These are phyloP conservation scores for Andrena camellia DNA, from an alignment of 2,888 invertebrate genomes.

Conservation along the genomic window DNA sequence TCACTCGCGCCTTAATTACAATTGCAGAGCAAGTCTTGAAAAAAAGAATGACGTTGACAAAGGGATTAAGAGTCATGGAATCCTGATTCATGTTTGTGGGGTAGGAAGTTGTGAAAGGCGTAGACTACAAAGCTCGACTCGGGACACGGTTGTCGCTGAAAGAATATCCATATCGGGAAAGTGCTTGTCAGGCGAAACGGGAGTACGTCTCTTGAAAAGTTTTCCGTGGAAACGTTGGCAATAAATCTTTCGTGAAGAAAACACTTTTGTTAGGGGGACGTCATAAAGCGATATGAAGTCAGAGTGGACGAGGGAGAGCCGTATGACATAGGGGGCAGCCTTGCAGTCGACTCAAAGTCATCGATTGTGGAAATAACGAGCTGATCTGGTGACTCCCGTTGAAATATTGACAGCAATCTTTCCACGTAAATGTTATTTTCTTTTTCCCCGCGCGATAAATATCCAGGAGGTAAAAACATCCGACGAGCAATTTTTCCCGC, in stretches of 20 bases:
- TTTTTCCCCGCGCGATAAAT: not conserved
- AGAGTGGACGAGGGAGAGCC: not conserved
- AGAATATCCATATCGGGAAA: conserved; percentile 54
- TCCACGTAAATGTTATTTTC: not conserved
- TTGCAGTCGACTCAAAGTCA: not conserved
- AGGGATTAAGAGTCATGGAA: not conserved
- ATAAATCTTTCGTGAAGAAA: conserved; percentile 38
- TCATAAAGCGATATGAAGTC: conserved; percentile 43
- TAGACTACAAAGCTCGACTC: not conserved
- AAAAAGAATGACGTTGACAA: not conserved
- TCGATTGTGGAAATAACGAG: not conserved
- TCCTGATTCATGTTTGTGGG: not conserved
- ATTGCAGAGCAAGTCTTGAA: not conserved
- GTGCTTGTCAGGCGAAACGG: conserved; percentile 23
- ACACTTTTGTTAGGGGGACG: conserved; percentile 14
- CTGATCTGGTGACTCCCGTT: not conserved
- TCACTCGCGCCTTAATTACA: not conserved
- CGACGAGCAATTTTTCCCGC: not conserved
- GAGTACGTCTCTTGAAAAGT: conserved; percentile 35
- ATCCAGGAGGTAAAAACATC: not conserved
- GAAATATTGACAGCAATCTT: not conserved
- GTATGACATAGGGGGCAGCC: not conserved
- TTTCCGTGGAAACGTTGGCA: conserved; percentile 28
- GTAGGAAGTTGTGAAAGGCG: conserved; percentile 6
- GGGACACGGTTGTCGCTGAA: conserved; percentile 13